These are phyloP conservation scores for Musca vetustissima DNA, from an alignment of 1,140 invertebrate genomes.

Conservation along the genomic window DNA sequence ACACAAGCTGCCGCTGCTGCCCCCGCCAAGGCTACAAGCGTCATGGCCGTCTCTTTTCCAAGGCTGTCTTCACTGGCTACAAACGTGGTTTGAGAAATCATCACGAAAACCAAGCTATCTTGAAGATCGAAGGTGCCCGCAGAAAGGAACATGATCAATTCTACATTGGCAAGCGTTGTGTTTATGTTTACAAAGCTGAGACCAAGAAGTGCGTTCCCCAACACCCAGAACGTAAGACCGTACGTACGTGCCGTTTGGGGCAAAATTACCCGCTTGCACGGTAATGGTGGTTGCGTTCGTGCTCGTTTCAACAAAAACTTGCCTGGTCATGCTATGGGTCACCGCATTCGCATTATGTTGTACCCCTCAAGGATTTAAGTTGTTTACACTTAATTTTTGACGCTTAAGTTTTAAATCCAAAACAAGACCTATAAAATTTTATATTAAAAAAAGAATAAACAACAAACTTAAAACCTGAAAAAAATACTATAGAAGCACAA, in stretches of 20 bases:
- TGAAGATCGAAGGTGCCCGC: conserved; percentile 89
- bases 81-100: conserved; percentile 96
- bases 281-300: conserved; percentile 90
- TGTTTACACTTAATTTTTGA: too few species aligned
- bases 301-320: conserved; percentile 98
- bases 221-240: conserved; percentile 74
- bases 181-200: conserved; percentile 95
- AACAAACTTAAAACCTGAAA: conserved; percentile 21
- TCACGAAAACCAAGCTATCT: conserved; percentile 93
- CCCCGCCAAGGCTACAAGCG: conserved; percentile 62
- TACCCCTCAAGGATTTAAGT: conserved; percentile 71
- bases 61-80: conserved; percentile 97
- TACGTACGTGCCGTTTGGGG: conserved; percentile 98
- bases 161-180: conserved; percentile 95
- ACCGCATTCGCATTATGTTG: conserved; percentile 88
- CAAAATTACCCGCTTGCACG: conserved; percentile 96
- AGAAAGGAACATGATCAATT: conserved; percentile 83
- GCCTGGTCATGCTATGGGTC: conserved; percentile 95
- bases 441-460: conserved; percentile 29
- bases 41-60: conserved; percentile 88
- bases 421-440: too few species aligned
- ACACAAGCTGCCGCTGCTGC: conserved; percentile 50
- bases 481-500: too few species aligned
- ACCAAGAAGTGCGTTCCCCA: conserved; percentile 89
- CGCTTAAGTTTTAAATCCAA: conserved; percentile 6